Conservation (phyloP, 2,797 vertebrate species). For the Microchirus variegatus region DNA sequence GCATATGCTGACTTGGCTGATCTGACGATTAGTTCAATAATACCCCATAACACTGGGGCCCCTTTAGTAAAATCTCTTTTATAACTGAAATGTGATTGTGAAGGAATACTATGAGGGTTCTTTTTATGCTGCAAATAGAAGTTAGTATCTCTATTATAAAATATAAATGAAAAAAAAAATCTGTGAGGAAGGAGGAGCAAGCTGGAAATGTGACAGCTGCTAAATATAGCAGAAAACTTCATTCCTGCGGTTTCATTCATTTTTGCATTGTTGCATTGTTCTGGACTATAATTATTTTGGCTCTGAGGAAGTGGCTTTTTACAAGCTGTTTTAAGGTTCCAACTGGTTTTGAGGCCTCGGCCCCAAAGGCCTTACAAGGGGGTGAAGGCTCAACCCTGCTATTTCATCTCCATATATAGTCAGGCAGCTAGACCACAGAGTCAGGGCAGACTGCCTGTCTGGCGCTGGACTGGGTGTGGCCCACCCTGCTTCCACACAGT, state of each 20-base stretch:
- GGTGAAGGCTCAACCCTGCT: conserved; percentile 72
- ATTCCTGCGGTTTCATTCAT: conserved; percentile 45
- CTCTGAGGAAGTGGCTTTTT: conserved; percentile 74
- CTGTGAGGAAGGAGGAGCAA: background rate
- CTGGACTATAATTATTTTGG: conserved; percentile 57
- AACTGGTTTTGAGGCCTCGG: conserved; percentile 66
- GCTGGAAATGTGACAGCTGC: conserved; percentile 37
- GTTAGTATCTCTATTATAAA: conserved; percentile 26
- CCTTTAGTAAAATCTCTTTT: conserved; percentile 23
- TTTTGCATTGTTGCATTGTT: conserved; percentile 66
- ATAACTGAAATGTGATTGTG: conserved; percentile 33
- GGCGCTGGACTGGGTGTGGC: conserved; percentile 78
- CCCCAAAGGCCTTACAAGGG: conserved; percentile 71
- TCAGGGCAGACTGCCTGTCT: conserved; percentile 80
- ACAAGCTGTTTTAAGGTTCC: conserved; percentile 74
- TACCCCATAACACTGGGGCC: conserved; percentile 32
- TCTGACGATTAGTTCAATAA: conserved; percentile 68
- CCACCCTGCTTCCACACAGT: conserved; percentile 40
- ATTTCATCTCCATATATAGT: conserved; percentile 85
- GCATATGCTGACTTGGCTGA: conserved; percentile 68
- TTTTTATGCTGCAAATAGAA: conserved; percentile 11
- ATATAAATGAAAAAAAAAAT: conserved; percentile 20
- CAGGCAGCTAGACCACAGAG: conserved; percentile 75
- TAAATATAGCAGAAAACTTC: conserved; percentile 35
- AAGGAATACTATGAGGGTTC: conserved; percentile 19